A percentile compares a stretch with the other conserved stretches of the same genome.
Conservation (phyloP, 2,113 vertebrate species). For the Entosphenus tridentatus region DNA sequence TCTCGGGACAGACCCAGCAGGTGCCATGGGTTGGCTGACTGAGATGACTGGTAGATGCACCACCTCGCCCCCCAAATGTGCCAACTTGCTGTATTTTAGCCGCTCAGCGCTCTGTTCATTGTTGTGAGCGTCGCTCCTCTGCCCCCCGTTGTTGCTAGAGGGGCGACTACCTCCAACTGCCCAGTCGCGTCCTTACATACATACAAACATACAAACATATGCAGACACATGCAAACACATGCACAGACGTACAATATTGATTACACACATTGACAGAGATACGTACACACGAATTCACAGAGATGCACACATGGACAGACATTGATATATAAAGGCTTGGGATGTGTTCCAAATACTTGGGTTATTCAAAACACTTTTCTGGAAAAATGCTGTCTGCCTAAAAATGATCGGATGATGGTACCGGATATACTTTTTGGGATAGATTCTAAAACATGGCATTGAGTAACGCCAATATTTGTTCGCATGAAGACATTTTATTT, state of each 20-base stretch:
- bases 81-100: too few species aligned
- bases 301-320: background rate
- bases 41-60: too few species aligned
- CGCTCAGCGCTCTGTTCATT: too few species aligned
- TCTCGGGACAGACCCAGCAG: too few species aligned
- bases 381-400: background rate
- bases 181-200: too few species aligned
- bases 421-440: background rate
- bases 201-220: background rate
- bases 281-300: background rate
- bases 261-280: background rate
- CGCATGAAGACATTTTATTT: too few species aligned
- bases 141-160: too few species aligned
- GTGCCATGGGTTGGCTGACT: too few species aligned
- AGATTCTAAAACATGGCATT: background rate
- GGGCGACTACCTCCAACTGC: too few species aligned
- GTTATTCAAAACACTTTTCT: background rate
- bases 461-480: too few species aligned
- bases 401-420: background rate
- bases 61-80: too few species aligned
- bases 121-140: too few species aligned
- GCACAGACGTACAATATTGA: background rate
- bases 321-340: background rate
- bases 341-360: background rate
- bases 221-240: conserved; percentile 1